Conservation (phyloP, 2,888 invertebrate genomes). For the Erebia aethiops region DNA sequence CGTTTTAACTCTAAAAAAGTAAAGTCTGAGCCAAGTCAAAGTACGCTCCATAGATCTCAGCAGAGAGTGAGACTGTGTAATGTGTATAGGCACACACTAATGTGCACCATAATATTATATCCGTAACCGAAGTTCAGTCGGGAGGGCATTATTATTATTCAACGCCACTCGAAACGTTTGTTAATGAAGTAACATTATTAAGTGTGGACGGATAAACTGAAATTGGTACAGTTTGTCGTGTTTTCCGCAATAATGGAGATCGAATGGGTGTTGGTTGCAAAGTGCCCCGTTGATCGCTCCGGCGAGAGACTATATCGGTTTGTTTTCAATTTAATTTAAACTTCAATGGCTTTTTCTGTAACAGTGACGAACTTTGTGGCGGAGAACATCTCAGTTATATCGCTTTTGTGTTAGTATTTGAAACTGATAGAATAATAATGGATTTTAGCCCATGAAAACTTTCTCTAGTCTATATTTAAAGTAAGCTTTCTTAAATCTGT, state of each 20-base stretch:
- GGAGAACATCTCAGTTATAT: background rate
- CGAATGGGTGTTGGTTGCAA: constrained; percentile 28
- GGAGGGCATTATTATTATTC: background rate
- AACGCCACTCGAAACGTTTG: background rate
- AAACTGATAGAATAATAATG: background rate
- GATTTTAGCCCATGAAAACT: no score
- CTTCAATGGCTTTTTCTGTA: constrained; percentile 19
- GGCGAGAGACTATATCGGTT: constrained; percentile 22
- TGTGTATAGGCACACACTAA: no score
- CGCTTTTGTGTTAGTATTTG: constrained; percentile 2
- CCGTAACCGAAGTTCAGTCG: no score
- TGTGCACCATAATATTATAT: no score
- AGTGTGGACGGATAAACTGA: constrained; percentile 42
- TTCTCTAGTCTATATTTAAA: no score
- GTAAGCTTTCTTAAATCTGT: no score
- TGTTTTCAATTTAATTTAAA: constrained; percentile 23
- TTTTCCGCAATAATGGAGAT: constrained; percentile 35
- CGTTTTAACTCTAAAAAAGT: no score
- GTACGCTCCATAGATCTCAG: no score
- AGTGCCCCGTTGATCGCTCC: constrained; percentile 24
- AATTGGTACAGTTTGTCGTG: constrained; percentile 37
- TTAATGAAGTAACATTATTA: constrained; percentile 21
- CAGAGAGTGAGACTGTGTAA: no score
- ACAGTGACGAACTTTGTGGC: background rate
- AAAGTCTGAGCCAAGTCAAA: no score